A percentile compares a stretch with the other conserved stretches of the same genome.
These are phyloP conservation scores for Poeciliopsis turneri DNA, from an alignment of 2,797 vertebrate genomes.

Conservation along the genomic window DNA sequence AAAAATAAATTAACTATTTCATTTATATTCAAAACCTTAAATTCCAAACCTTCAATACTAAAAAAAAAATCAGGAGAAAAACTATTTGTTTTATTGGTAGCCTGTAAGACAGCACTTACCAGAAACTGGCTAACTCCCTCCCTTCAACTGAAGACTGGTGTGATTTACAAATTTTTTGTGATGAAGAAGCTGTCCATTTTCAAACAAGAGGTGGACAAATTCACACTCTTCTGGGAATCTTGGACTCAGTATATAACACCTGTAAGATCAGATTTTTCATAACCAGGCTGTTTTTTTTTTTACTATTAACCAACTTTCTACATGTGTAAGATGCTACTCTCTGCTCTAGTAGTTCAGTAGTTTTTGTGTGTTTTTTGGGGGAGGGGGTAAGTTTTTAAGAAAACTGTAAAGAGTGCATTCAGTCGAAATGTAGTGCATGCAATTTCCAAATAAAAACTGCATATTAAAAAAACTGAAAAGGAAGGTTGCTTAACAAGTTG, in stretches of 20 bases:
- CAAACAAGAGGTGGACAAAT: neutral
- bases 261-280: neutral
- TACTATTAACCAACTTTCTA: neutral
- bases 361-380: neutral
- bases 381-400: neutral
- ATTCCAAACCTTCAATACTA: neutral
- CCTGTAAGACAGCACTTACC: slow-evolving; percentile 1
- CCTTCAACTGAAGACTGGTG: neutral
- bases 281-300: neutral
- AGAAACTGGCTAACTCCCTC: neutral
- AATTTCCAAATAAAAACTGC: neutral
- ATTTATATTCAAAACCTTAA: neutral
- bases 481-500: no score
- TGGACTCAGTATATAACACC: neutral
- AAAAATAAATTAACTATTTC: neutral
- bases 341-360: neutral
- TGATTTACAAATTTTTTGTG: neutral
- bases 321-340: neutral
- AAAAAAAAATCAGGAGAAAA: neutral
- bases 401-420: neutral
- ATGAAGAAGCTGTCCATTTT: neutral
- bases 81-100: neutral
- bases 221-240: neutral
- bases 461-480: neutral
- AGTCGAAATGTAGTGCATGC: neutral